phyloP scores from a whole-genome alignment of 2,113 vertebrate species.

The Echinops telfairi region DNA sequence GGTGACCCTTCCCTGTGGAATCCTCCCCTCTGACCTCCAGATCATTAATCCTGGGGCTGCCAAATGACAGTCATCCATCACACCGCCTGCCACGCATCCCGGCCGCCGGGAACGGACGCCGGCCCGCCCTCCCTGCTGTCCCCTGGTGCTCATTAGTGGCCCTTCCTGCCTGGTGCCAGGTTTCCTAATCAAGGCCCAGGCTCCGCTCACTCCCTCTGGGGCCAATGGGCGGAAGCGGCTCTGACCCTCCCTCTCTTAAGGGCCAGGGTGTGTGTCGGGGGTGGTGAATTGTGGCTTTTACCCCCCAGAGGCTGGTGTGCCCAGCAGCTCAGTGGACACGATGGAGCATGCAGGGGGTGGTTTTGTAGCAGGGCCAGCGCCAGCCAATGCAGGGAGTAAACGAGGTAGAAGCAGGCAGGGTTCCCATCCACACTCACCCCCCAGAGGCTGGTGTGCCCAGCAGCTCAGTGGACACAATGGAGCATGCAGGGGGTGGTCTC shows the following conservation, averaged over 20 bases:
- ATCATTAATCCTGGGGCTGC: constrained; percentile 91
- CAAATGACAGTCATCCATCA: constrained; percentile 93
- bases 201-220: constrained; percentile 64
- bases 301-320: constrained; percentile 61
- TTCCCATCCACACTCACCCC: constrained; percentile 5
- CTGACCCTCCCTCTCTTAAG: constrained; percentile 51
- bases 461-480: constrained; percentile 13
- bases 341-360: not conserved
- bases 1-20: constrained; percentile 91
- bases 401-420: not conserved
- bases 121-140: constrained; percentile 72
- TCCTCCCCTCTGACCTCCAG: constrained; percentile 88
- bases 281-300: constrained; percentile 59
- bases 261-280: constrained; percentile 19
- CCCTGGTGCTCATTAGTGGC: constrained; percentile 83
- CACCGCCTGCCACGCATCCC: constrained; percentile 86
- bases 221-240: constrained; percentile 73
- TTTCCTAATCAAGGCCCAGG: constrained; percentile 85
- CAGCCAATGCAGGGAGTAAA: not conserved
- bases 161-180: constrained; percentile 82
- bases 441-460: constrained; percentile 66
- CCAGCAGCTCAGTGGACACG: constrained; percentile 58
- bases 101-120: constrained; percentile 79
- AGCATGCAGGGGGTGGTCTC: not conserved
- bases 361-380: not conserved